Evolutionary conservation across 1,140 invertebrate species (phyloP), one percentile per base, ranked within the genome.

Genomic region (Bombyx mandarina): DNA sequence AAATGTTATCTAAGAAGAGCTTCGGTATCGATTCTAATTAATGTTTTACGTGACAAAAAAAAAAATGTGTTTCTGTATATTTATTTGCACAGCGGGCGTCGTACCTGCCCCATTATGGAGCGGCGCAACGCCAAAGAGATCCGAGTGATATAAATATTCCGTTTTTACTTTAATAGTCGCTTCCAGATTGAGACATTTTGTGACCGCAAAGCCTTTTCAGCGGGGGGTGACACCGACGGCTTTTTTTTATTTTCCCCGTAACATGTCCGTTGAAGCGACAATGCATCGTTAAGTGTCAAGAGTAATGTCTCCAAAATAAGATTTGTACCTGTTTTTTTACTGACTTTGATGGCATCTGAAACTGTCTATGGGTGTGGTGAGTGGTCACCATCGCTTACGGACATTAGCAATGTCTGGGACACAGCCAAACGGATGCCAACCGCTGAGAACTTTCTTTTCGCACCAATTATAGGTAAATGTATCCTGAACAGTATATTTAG

Each of bases 141-240:
- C 60, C 49, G 54, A 46, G 22, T 49, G 35, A 35, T 48, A 56
- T 56, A 56, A 56, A 60, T 69, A 61, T 35, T 50, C 45, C 26
- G 56, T 68, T 68, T 77, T 75, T 77, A 68, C 67, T 65, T 45
- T 59, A 60, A 63, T 56, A 50, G 53, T 6, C 65, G 70, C 73
- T 71, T 66, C 67, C 63, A 74, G 75, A 77, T 82, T 77, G 79
- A 85, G 82, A 82, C 79, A 73, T 82, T 67, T 85, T 80, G 71
- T 63, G 68, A 82, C 82, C 82, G 82, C 82, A 85, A 82, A 78
- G 69, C 64, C 61, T 63, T 70, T 75, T 44, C 79, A 75, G 77
- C 79, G 66, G 82, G 82, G 82, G 77, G 75, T 66, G 61, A 26
- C 50, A 58, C 68, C 61, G 71, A 73, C 66, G 72, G 71, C 71